A percentile compares a stretch with the other conserved stretches of the same genome.
Conservation (phyloP, 2,797 vertebrate species). For the Danio kyathit region DNA sequence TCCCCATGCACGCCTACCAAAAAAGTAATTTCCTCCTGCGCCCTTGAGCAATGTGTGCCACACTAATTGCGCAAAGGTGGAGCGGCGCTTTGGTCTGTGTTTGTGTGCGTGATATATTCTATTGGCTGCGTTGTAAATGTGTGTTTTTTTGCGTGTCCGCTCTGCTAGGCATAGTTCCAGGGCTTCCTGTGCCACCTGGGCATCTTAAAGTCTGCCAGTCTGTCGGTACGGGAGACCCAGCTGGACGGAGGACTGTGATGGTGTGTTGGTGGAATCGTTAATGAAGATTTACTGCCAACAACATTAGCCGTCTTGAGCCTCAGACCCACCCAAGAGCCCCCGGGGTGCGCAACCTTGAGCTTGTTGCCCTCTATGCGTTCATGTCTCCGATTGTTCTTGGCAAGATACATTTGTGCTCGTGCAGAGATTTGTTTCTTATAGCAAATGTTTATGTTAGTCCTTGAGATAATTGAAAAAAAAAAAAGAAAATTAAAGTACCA, state of each 20-base stretch:
- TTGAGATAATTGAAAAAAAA: neutral
- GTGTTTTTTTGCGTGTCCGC: constrained; percentile 56
- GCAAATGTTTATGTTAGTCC: constrained; percentile 27
- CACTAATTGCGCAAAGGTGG: constrained; percentile 81
- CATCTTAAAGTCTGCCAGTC: constrained; percentile 75
- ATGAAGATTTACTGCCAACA: constrained; percentile 74
- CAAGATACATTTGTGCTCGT: neutral
- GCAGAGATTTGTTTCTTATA: constrained; percentile 18
- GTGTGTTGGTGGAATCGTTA: constrained; percentile 62
- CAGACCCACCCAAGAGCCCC: constrained; percentile 56
- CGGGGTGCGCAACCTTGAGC: constrained; percentile 58
- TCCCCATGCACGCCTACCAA: constrained; percentile 51
- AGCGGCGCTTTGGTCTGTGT: constrained; percentile 40
- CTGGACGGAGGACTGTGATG: constrained; percentile 64
- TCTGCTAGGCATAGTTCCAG: constrained; percentile 78
- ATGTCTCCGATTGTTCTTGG: constrained; percentile 35
- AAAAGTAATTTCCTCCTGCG: constrained; percentile 79
- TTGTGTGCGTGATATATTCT: constrained; percentile 38
- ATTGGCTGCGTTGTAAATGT: constrained; percentile 22
- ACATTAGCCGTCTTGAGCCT: constrained; percentile 72
- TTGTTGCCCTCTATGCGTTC: constrained; percentile 43
- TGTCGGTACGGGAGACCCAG: constrained; percentile 76
- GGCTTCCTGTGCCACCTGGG: constrained; percentile 79
- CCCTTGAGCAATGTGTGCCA: constrained; percentile 76
- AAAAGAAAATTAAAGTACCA: neutral